Base-by-base conservation (phyloP, 2,888 invertebrate genomes). In the Chymomyza procnemis region DNA sequence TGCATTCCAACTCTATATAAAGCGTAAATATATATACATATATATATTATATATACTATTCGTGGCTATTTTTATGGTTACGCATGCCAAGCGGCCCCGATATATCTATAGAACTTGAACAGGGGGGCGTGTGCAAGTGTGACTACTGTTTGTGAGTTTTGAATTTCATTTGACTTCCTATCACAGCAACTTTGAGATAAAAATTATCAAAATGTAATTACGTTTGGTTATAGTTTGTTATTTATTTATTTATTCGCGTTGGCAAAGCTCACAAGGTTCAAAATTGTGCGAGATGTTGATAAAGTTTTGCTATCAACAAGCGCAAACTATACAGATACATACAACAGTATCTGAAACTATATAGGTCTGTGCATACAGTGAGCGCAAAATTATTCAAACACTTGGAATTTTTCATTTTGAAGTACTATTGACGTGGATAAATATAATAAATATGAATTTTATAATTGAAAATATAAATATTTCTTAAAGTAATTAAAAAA, bases 11-110 rank as follows among this genome's bases (percentile, higher is more conserved):
- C 34, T 41, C 34, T 41, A 41, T 12, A 41, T 41, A 41, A 41
- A 41, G 12, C 34, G 9, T 41, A 41, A 12, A 41, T 41, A 41
- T 41, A 41, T 14, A n/a, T n/a, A 41, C 34, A 12, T 41, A 41
- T 41, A 41, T 41, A 41, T 41, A 41, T 14, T 48, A 48, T 18
- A 46, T 54, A 34, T 22, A 50, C 46, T 3, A 18, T 41, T 41
- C n/a, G n/a, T n/a, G n/a, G 64, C 67, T 71, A 71, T 71, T 67
- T 71, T 71, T 71, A 71, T 71, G 64, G 58, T 64, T 61, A 61
- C 70, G 70, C 67, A 56, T n/a, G 52, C 52, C 16, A 8, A 19
- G 22, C 16, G 48, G 66, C 41, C 59, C 55, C 63, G 59, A 69
- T 66, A 66, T 59, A n/a, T 64, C 21, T 64, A 9, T 52, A 46